These are phyloP conservation scores for Anagyrus pseudococci DNA, from an alignment of 2,888 invertebrate species.

Conservation along the genomic window DNA sequence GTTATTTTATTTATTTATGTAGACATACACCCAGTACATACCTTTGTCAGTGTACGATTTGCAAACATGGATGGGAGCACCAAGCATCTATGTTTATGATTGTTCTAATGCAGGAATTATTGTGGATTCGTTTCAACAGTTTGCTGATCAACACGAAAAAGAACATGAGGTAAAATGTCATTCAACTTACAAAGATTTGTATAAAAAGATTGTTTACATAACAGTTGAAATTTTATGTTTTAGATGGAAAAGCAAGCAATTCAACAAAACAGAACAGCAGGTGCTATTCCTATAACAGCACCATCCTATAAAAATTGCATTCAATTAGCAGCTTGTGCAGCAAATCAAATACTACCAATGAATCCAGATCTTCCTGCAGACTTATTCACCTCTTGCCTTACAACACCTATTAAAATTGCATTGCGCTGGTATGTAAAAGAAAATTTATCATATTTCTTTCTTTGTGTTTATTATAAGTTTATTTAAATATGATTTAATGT, in stretches of 20 bases:
- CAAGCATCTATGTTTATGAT: conserved; percentile 98
- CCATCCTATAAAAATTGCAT: conserved; percentile 89
- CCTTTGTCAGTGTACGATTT: conserved; percentile 97
- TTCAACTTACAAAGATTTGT: neutral
- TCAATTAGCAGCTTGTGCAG: conserved; percentile 93
- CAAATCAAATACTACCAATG: conserved; percentile 94
- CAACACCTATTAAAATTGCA: conserved; percentile 97
- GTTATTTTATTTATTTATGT: conserved; percentile 41
- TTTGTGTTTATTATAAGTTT: neutral
- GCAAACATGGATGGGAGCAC: conserved; percentile 99
- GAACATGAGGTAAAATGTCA: conserved; percentile 71
- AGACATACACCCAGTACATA: conserved; percentile 98
- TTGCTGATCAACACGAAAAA: conserved; percentile 89
- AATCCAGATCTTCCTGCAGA: conserved; percentile 97
- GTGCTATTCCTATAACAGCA: conserved; percentile 54
- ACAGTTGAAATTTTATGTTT: conserved; percentile 8
- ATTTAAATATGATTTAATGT: conserved; percentile 12
- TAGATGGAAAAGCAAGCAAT: conserved; percentile 57
- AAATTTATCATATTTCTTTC: neutral
- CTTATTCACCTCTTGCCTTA: conserved; percentile 96
- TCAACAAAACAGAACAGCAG: conserved; percentile 55
- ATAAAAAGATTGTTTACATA: neutral
- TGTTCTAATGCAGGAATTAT: conserved; percentile 98
- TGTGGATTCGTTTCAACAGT: conserved; percentile 86
- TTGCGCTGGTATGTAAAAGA: conserved; percentile 75